phyloP scores from a whole-genome alignment of 2,888 invertebrate genomes.

The Ectemnius lituratus region DNA sequence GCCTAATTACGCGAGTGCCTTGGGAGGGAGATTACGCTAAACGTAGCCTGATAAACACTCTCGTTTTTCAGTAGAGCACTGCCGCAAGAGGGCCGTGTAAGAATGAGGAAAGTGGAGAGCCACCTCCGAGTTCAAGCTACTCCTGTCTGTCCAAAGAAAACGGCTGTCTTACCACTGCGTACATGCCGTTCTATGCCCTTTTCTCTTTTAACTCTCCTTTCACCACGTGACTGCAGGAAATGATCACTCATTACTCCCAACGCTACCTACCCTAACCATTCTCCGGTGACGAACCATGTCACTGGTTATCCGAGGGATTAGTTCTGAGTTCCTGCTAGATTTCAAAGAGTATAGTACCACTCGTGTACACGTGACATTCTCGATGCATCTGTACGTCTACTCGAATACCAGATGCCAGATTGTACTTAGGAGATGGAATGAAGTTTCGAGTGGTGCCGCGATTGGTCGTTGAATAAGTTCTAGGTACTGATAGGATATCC shows the following conservation, averaged over 20 bases:
- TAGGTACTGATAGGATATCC: not conserved
- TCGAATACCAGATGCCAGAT: conserved; percentile 4
- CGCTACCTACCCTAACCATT: too few species aligned
- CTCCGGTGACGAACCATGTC: too few species aligned
- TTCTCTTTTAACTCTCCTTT: not conserved
- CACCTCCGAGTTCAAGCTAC: conserved; percentile 13
- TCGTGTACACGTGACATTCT: too few species aligned
- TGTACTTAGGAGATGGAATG: not conserved
- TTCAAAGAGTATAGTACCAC: too few species aligned
- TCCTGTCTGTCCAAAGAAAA: conserved; percentile 29
- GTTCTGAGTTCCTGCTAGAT: too few species aligned
- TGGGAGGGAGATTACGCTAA: conserved; percentile 71
- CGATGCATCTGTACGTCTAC: too few species aligned
- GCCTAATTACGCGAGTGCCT: conserved; percentile 71
- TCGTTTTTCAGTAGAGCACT: conserved; percentile 63
- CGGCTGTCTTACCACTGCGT: conserved; percentile 7
- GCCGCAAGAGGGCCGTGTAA: conserved; percentile 30
- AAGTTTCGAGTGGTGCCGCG: not conserved
- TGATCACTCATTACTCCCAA: conserved; percentile 19
- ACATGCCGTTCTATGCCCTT: conserved; percentile 14
- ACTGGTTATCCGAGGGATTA: too few species aligned
- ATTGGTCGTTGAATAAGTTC: not conserved
- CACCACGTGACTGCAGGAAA: conserved; percentile 48
- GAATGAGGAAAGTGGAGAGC: conserved; percentile 9
- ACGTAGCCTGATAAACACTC: conserved; percentile 72